phyloP scores from a whole-genome alignment of 2,797 vertebrate species.

The Poeciliopsis paucimaculata region DNA sequence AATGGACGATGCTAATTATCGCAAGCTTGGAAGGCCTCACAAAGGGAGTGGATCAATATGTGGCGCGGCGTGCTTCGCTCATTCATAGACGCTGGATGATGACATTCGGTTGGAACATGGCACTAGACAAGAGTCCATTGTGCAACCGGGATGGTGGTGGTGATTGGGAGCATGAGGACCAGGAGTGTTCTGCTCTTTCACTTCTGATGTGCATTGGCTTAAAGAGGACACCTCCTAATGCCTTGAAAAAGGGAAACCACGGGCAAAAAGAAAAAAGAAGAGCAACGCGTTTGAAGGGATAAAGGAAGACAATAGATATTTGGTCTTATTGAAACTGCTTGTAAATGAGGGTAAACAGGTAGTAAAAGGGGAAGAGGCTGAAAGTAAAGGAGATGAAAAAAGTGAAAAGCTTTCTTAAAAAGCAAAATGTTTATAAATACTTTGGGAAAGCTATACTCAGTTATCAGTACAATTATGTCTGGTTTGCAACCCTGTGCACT shows the following conservation, averaged over 20 bases:
- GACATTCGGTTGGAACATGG: slow-evolving; percentile 74
- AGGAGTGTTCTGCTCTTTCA: slow-evolving; percentile 74
- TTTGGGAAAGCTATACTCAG: neutral
- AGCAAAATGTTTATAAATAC: neutral
- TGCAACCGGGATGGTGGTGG: slow-evolving; percentile 56
- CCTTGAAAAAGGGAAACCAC: slow-evolving; percentile 69
- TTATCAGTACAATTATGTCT: neutral
- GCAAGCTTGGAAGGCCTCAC: slow-evolving; percentile 79
- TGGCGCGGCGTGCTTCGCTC: slow-evolving; percentile 63
- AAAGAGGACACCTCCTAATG: slow-evolving; percentile 75
- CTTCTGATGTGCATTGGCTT: slow-evolving; percentile 66
- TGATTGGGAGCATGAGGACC: slow-evolving; percentile 55
- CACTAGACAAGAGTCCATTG: slow-evolving; percentile 71
- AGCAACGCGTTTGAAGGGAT: slow-evolving; percentile 55
- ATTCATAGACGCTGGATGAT: slow-evolving; percentile 77
- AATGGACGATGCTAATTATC: slow-evolving; percentile 87
- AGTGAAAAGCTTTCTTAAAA: neutral
- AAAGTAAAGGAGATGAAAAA: slow-evolving; percentile 14
- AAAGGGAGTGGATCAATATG: slow-evolving; percentile 83
- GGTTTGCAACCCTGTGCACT: neutral
- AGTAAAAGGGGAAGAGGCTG: slow-evolving; percentile 38
- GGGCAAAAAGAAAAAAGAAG: slow-evolving; percentile 44
- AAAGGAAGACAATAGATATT: slow-evolving; percentile 56
- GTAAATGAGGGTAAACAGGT: slow-evolving; percentile 58
- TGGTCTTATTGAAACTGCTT: slow-evolving; percentile 51